Evolutionary conservation across 1,140 invertebrate genomes (phyloP).

Genomic region (Nasonia longicornis): DNA sequence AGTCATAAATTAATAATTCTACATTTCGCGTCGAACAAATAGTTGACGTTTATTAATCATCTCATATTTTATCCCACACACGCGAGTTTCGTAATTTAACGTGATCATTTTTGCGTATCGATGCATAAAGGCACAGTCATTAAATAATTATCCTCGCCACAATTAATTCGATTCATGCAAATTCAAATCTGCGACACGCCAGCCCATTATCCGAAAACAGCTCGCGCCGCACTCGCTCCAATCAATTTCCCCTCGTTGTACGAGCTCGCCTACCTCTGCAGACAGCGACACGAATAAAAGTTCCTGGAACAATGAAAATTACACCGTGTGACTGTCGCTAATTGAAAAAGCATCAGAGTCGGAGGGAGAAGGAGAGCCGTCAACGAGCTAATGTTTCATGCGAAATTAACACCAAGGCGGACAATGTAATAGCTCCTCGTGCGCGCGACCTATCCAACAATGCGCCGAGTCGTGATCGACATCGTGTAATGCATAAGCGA

Average conservation of each 20-base stretch:
- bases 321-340: slow-evolving; percentile 22
- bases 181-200: not conserved
- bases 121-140: not conserved
- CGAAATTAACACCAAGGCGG: not conserved
- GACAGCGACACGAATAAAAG: not conserved
- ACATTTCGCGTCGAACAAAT: no score
- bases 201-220: not conserved
- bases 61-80: no score
- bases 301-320: slow-evolving; percentile 21
- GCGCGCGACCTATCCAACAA: not conserved
- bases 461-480: not conserved
- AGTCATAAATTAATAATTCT: not conserved
- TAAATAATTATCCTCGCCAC: not conserved
- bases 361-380: not conserved
- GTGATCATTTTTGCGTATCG: not conserved
- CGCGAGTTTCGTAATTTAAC: not conserved
- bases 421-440: not conserved
- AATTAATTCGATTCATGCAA: no score
- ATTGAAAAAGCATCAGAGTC: slow-evolving; percentile 10
- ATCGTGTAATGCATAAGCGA: not conserved
- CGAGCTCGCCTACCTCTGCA: not conserved
- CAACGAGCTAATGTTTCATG: slow-evolving; percentile 16
- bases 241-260: not conserved
- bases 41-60: no score
- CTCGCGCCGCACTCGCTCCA: slow-evolving; percentile 3